Conservation (phyloP, 2,113 vertebrate species). For the Parotia lawesii region DNA sequence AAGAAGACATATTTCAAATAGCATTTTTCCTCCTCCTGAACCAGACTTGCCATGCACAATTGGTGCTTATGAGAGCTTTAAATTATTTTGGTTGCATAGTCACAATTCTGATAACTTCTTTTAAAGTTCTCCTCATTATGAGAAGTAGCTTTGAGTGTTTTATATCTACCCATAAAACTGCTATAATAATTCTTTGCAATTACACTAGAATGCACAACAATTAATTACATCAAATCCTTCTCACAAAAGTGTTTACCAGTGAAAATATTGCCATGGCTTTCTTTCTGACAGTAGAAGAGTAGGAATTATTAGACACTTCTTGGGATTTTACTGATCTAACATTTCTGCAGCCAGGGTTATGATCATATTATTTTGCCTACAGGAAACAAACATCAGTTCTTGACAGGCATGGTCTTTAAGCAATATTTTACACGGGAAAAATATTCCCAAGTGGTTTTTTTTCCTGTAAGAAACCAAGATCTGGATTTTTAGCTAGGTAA, state of each 20-base stretch:
- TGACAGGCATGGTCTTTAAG: not conserved
- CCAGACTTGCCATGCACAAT: not conserved
- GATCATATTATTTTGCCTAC: not conserved
- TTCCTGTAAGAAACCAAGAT: not conserved
- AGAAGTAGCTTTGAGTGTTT: not conserved
- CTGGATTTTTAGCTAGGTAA: not conserved
- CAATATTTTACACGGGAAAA: not conserved
- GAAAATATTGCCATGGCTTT: not conserved
- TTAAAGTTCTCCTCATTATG: not conserved
- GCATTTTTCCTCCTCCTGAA: not conserved
- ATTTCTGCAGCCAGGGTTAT: not conserved
- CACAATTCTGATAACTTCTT: not conserved
- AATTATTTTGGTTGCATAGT: not conserved
- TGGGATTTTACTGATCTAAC: not conserved
- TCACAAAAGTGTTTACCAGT: not conserved
- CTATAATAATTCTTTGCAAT: not conserved
- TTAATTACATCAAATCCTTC: constrained; percentile 18
- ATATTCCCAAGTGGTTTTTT: not conserved
- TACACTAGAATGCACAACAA: not conserved
- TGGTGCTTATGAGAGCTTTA: not conserved
- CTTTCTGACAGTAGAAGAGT: not conserved
- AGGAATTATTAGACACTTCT: not conserved
- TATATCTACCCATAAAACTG: not conserved
- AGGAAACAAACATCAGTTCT: not conserved
- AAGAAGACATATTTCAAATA: not conserved